Percentiles rank a stretch among this genome's conserved stretches.
These are phyloP conservation scores for Phrynocephalus versicolor DNA, from an alignment of 2,113 vertebrate species.

Conservation along the genomic window DNA sequence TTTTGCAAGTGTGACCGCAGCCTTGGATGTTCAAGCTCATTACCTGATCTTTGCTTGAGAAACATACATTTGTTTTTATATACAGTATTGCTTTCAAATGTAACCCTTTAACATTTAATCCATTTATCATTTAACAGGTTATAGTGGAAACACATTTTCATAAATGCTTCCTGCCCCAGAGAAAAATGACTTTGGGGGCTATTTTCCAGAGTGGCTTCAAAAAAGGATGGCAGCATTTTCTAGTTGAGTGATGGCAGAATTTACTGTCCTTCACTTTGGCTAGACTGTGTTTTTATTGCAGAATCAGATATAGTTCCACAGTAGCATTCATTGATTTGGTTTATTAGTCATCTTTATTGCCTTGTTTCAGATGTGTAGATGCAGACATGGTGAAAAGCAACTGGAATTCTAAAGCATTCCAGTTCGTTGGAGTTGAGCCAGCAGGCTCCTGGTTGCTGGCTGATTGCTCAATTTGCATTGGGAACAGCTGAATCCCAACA, in stretches of 20 bases:
- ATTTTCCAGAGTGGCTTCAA: not conserved
- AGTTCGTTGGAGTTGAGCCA: too few relatives aligned
- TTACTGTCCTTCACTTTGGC: not conserved
- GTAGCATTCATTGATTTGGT: not conserved
- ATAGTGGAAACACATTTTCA: not conserved
- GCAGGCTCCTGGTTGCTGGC: too few relatives aligned
- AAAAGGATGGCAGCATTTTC: not conserved
- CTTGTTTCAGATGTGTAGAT: too few relatives aligned
- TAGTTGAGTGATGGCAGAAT: too few relatives aligned
- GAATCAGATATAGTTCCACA: not conserved
- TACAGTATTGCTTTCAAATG: slow-evolving; percentile 10
- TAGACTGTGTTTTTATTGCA: not conserved
- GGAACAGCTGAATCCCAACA: too few relatives aligned
- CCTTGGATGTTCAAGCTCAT: slow-evolving; percentile 38
- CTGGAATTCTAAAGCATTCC: too few relatives aligned
- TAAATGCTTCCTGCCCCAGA: not conserved
- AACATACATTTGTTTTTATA: slow-evolving; percentile 3
- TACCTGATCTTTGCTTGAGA: not conserved
- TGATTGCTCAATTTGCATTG: too few relatives aligned
- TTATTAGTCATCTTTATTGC: not conserved
- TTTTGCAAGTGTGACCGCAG: too few relatives aligned
- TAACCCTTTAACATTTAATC: not conserved
- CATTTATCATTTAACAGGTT: too few relatives aligned
- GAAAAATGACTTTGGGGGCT: not conserved
- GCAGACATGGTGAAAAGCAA: too few relatives aligned